phyloP scores from a whole-genome alignment of 2,797 vertebrate genomes.

The Pseudochirops cupreus region DNA sequence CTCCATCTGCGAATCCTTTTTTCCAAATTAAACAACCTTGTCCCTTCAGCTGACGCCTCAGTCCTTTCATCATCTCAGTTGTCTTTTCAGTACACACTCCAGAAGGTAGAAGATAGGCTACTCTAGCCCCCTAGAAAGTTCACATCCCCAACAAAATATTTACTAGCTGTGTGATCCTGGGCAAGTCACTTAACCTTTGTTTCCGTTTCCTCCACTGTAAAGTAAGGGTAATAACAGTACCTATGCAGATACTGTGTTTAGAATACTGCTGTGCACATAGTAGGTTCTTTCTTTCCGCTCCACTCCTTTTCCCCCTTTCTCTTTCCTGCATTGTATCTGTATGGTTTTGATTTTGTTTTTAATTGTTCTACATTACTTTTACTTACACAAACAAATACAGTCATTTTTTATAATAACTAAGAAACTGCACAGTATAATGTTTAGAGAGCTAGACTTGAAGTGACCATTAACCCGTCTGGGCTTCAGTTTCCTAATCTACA shows the following conservation, averaged over 20 bases:
- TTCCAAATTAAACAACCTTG: background rate
- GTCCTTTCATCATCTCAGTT: no score
- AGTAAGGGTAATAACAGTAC: background rate
- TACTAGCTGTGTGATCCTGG: background rate
- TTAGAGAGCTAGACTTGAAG: background rate
- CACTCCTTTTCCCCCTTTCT: background rate
- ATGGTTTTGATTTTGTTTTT: constrained; percentile 8
- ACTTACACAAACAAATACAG: background rate
- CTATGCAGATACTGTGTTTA: background rate
- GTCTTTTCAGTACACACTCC: no score
- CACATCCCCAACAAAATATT: background rate
- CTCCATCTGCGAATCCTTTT: background rate
- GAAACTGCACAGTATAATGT: background rate
- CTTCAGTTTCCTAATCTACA: background rate
- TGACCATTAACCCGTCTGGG: background rate
- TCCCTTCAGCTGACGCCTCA: no score
- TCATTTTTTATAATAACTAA: background rate
- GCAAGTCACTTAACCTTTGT: background rate
- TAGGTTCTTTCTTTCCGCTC: background rate
- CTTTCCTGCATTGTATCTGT: background rate
- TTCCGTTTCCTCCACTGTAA: background rate
- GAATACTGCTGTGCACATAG: background rate
- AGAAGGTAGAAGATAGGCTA: no score
- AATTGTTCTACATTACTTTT: background rate
- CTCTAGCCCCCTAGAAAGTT: no score